Evolutionary conservation across 2,888 invertebrate genomes (phyloP), one percentile per base, ranked within the genome.

Genomic region (Agrotis ipsilon): DNA sequence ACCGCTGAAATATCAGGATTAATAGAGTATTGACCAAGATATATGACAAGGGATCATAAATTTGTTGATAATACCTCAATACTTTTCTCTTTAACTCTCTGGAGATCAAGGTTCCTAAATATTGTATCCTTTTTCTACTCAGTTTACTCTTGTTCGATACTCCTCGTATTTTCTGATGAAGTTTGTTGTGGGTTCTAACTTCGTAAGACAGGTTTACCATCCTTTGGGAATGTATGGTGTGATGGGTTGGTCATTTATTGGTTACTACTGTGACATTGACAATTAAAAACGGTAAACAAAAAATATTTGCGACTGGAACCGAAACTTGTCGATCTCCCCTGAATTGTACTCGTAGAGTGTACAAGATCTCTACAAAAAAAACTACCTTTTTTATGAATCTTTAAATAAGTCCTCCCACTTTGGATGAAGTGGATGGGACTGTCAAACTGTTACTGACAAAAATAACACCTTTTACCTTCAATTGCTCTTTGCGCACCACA

Each of bases 81-180:
- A 69, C 4, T 21, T 67, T 9, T n/a, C n/a, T 13, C 18, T 21
- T 3, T 0, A 54, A 24, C 1, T 16, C 46, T 0, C 71, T 14
- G 4, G 39, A 68, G 68, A n/a, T 14, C 14, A 24, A 24, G 24
- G 9, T 18, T 27, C 32, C 18, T 43, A 43, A 18, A 51, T 52
- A 21, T 19, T 39, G 19, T 9, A 55, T 70, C 13, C 55, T 9
- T 46, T 46, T 54, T 32, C n/a, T 6, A 4, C 14, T 46, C 9
- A 55, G 21, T 24, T n/a, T 13, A 2, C 11, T n/a, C 7, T 43
- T 72, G 72, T 73, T 45, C 11, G 14, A 3, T 21, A 21, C 6
- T n/a, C 13, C 18, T 16, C 62, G 70, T 55, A 54, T 70, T 70
- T 69, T 69, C 3, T 19, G 24, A 46, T 62, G 19, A 70, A 63